Evolutionary conservation across 35 echinoderm and acorn worm species (phyloP), one percentile per base, ranked within the genome.

Genomic region (Stichopus chloronotus): DNA sequence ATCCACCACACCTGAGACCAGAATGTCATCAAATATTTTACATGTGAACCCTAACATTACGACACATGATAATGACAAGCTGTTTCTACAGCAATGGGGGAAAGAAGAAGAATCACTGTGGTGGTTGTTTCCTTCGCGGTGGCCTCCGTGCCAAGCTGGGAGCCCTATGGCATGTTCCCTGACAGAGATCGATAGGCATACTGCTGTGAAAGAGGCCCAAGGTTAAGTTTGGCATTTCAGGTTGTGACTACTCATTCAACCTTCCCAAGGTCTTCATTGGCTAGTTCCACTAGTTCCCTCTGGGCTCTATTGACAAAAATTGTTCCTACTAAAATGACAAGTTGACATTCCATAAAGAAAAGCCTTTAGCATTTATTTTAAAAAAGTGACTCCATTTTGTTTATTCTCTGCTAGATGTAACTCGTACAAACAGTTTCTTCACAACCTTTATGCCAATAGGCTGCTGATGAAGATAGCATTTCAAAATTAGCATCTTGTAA

Each of bases 141-240:
- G 82, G 82, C 82, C 82, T 85, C 57, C 55, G 52, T 85, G 20
- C 82, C 82, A 85, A 85, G 82, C 82, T 85, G 82, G 82, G 82
- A 59, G 56, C 82, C 82, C 82, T 85, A 53, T 85, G 82, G 82
- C 82, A 53, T 58, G 57, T 59, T 85, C 82, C 14, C 5, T 85
- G 82, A 58, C 82, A 85, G 55, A 85, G 82, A 85, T 43, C 55
- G 55, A 58, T 58, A 85, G 82, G 82, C 82, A 85, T 22, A 85
- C 82, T 85, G 82, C 82, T 85, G 82, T 58, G 82, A 58, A 20
- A 85, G 82, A 58, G 82, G 82, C 82, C 82, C 82, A 85, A 25
- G 82, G 82, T 85, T 85, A 85, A 85, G 82, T 85, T 58, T 58
- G 82, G 82, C 82, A 85, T 85, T 85, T 85, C 56, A 20, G 55